Evolutionary conservation across 1,140 invertebrate genomes (phyloP), one percentile per base, ranked within the genome.

Genomic region (Dolichoris vasculosae): DNA sequence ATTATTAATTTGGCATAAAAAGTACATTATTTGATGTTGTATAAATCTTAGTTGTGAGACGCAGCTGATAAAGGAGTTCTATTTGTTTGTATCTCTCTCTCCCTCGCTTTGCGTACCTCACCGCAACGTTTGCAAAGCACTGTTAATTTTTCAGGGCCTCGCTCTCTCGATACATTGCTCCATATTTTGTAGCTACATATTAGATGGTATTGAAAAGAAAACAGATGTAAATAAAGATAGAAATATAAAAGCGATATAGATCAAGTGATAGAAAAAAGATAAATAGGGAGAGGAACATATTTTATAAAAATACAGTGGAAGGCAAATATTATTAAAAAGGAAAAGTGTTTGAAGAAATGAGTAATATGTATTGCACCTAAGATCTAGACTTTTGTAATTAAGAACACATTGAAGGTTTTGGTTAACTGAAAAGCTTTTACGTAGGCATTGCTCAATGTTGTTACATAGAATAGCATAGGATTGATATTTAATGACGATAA

Each of bases 141-240:
- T 87, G 86, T 84, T 87, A 85, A 64, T 55, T 82, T 82, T 85
- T 87, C 80, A 87, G 79, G 83, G 86, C 63, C 79, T 79, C 75
- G 30, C 40, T 48, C 51, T 67, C 23, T 51, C 15, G 3, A 0
- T 30, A 20, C 35, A 4, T 67, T 35, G 63, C 11, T 67, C 32
- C 15, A 11, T 67, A 67, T 71, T 38, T 71, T 71, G 40, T 71
- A 71, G 35, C 35, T 40, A 71, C 13, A 15, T 40, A 71, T 40
- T 71, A 71, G 11, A 71, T 9, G 15, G 30, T 20, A 69, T 17
- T 4, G 71, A 23, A 75, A 46, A 75, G 13, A 75, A n/a, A 75
- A 75, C 2, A 46, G 40, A 46, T 43, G n/a, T 38, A 38, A 32
- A 69, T 15, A 69, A 35, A 35, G 67, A 46, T 75, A 75, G 67